Conservation (phyloP, 1,140 invertebrate species). For the Caenorhabditis remanei region DNA sequence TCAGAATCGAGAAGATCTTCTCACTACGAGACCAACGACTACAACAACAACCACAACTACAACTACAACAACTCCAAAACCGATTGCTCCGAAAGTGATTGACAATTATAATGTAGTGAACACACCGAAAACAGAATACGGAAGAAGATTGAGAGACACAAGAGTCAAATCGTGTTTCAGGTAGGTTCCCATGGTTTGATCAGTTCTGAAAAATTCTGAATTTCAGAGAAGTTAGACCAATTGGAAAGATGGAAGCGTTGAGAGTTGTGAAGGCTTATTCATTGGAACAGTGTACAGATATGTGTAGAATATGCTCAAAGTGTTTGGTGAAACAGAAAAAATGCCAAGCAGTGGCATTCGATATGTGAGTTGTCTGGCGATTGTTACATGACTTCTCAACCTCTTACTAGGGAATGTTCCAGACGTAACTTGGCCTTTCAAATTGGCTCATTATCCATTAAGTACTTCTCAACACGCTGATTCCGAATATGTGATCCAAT, state of each 20-base stretch:
- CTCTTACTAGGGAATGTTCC: too few species aligned
- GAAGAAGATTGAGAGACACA: constrained; percentile 61
- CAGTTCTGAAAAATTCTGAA: too few species aligned
- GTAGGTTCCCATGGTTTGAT: constrained; percentile 15
- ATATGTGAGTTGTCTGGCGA: constrained; percentile 48
- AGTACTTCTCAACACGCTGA: too few species aligned
- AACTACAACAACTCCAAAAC: constrained; percentile 43
- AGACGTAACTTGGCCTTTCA: too few species aligned
- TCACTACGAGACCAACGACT: constrained; percentile 22
- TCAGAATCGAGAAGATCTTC: constrained; percentile 35
- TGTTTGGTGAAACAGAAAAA: constrained; percentile 61
- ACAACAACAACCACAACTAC: constrained; percentile 30
- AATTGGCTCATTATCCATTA: too few species aligned
- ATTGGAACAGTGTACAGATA: constrained; percentile 66
- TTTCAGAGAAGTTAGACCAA: constrained; percentile 63
- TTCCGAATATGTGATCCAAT: too few species aligned
- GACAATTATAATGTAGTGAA: constrained; percentile 62
- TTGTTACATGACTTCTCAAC: neutral
- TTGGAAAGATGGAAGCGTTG: constrained; percentile 56
- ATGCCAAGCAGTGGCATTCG: constrained; percentile 61
- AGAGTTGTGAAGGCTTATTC: constrained; percentile 62
- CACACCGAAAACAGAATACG: constrained; percentile 54
- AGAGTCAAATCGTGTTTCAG: constrained; percentile 61
- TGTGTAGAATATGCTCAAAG: constrained; percentile 59
- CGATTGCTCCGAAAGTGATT: constrained; percentile 60